These are phyloP conservation scores for Nyleta sp. DNA, from an alignment of 2,888 invertebrate species.

Conservation along the genomic window DNA sequence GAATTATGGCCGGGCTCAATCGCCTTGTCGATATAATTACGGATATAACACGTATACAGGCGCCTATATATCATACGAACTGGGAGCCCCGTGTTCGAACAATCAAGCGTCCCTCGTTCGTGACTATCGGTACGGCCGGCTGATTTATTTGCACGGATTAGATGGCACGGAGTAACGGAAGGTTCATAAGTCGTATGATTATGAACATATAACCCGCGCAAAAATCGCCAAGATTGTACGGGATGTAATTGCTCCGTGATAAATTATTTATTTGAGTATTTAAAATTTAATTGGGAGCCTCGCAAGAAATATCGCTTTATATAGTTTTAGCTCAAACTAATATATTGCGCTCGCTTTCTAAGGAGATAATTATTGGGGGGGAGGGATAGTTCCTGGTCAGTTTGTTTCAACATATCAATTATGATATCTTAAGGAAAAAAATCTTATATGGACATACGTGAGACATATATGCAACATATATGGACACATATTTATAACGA, in stretches of 20 bases:
- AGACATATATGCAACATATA: too few species aligned
- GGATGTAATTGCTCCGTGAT: constrained; percentile 4
- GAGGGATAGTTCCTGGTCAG: too few species aligned
- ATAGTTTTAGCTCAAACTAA: too few species aligned
- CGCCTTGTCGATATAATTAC: constrained; percentile 47
- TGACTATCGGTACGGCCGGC: constrained; percentile 48
- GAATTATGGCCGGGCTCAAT: constrained; percentile 28
- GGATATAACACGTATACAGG: constrained; percentile 41
- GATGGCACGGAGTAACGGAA: constrained; percentile 41
- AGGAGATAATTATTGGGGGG: too few species aligned
- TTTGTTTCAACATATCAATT: too few species aligned
- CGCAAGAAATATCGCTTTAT: too few species aligned
- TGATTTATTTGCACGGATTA: constrained; percentile 51
- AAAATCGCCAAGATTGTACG: constrained; percentile 8
- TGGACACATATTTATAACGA: too few species aligned
- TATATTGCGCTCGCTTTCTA: too few species aligned
- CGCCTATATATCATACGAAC: constrained; percentile 48
- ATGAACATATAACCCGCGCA: constrained; percentile 26
- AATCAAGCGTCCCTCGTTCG: constrained; percentile 52
- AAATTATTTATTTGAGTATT: constrained; percentile 29
- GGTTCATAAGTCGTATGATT: constrained; percentile 41
- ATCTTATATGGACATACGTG: too few species aligned
- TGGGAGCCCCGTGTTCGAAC: constrained; percentile 47
- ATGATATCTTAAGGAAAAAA: too few species aligned
- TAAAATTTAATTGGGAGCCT: constrained; percentile 6